phyloP scores from a whole-genome alignment of 53 echinoderm and acorn worm genomes.

The Mesocentrotus franciscanus region DNA sequence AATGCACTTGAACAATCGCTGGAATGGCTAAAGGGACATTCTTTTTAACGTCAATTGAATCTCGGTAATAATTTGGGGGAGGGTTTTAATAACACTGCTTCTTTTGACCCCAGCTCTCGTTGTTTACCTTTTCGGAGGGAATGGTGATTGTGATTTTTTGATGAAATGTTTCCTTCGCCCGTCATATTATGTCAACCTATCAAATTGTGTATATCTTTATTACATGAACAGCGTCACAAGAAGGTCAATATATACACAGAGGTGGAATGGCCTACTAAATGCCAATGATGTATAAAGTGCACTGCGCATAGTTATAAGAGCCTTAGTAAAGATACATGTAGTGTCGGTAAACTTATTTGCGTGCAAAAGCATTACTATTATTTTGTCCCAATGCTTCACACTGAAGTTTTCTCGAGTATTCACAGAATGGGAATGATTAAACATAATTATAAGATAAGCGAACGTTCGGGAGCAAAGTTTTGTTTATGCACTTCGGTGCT shows the following conservation, averaged over 20 bases:
- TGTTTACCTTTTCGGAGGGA: neutral
- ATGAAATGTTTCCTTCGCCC: constrained; percentile 6
- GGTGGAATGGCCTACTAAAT: neutral
- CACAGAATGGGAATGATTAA: neutral
- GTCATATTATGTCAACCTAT: constrained; percentile 14
- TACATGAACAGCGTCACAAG: constrained; percentile 8
- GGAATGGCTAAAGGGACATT: neutral
- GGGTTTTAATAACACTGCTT: constrained; percentile 30
- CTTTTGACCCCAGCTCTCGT: neutral
- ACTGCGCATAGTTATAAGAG: neutral
- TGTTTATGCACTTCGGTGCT: too few relatives aligned
- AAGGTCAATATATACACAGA: neutral
- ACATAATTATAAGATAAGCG: neutral
- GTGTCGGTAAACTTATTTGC: too few relatives aligned
- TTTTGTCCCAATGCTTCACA: neutral
- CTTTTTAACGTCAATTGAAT: constrained; percentile 30
- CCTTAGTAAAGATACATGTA: too few relatives aligned
- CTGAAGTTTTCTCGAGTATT: neutral
- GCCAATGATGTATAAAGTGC: neutral
- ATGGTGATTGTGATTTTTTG: neutral
- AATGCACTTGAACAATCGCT: constrained; percentile 47
- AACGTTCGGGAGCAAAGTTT: neutral
- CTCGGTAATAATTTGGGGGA: neutral
- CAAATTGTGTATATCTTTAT: constrained; percentile 5
- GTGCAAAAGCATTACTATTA: too few relatives aligned